Base-by-base conservation (phyloP, 2,113 vertebrate species). In the Mirza zaza region DNA sequence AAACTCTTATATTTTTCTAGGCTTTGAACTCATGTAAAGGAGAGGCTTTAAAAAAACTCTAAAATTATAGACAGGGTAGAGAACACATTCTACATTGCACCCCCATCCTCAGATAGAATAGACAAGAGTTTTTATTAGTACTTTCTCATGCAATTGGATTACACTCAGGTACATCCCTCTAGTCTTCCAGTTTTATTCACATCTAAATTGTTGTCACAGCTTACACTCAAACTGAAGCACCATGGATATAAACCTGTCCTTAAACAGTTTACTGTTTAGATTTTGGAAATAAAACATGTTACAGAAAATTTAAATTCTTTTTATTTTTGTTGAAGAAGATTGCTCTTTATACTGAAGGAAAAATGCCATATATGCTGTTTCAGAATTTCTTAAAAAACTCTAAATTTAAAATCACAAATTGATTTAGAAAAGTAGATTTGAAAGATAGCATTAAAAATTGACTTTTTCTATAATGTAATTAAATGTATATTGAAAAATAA, bases 351-450 rank as follows among this genome's bases (percentile, higher is more conserved):
- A 55, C 11, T 70, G n/a, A 92, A 88, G 87, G 32, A 36, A 52
- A 79, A 81, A 70, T 87, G 18, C 55, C 45, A 13, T 29, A 45
- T 34, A 32, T 63, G 4, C 4, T 96, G 2, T 95, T 97, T 63
- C 20, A 80, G 11, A 82, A 55, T 95, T 77, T 95, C 42, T 93
- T 61, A 73, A 77, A 81, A 93, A 92, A 50, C 87, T 50, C 71
- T 63, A 89, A 55, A 25, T 93, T 95, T 96, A 92, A 70, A 96
- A 94, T 93, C 57, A 85, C 77, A 63, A 93, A 20, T 89, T 88
- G 59, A 93, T 79, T 95, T 94, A 86, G 73, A 86, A 97, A 90
- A 21, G 61, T 63, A 63, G 61, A 63, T 63, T 5, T 29, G 59
- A 27, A 61, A 61, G 59, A 25, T 23, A 61, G 59, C 59, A 29